Evolutionary conservation across 2,113 vertebrate genomes (phyloP), one percentile per base, ranked within the genome.

Genomic region (Brachypodius melanocephalos): DNA sequence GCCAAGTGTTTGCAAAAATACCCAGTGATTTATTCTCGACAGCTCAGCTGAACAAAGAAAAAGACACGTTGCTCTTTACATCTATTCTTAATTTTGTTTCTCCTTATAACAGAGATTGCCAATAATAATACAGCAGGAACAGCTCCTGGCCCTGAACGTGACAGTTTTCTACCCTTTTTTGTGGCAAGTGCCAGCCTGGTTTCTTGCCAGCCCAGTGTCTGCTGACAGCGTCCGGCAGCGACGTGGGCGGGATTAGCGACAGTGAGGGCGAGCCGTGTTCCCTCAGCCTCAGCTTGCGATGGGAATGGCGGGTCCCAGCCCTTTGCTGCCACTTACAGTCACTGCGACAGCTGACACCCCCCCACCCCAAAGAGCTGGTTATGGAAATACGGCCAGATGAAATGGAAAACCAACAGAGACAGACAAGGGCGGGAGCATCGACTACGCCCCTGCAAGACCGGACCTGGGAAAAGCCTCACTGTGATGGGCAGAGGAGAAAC

Each of bases 201-300:
- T 22, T 43, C 31, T 34, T 72, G 74, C 69, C 85, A 94, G 52
- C 16, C 31, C 31, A 14, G 9, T 22, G 48, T 49, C 76, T 89
- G 86, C 68, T 38, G 80, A 62, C 63, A 54, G 72, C 5, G 72
- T 61, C 83, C n/a, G 0, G 58, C 93, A 92, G 89, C 0, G 1
- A 28, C 0, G 1, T 17, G 25, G 54, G 25, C 6, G 0, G 45
- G 55, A 12, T 65, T 17, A 40, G 69, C 0, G 4, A 21, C 2
- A n/a, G 42, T 5, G 62, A 5, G 54, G 83, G 62, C 0, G 5
- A 75, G 68, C 48, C 0, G 1, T 8, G 43, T 28, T 65, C 46
- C 43, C 66, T 54, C 5, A 5, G 34, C 66, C 43, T 58, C 0
- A 1, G 14, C 9, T 6, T n/a, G n/a, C 1, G 6, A 24, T 6